A percentile compares a stretch with the other conserved stretches of the same genome.
These are phyloP conservation scores for Cydia fagiglandana DNA, from an alignment of 1,140 invertebrate genomes.

Conservation along the genomic window DNA sequence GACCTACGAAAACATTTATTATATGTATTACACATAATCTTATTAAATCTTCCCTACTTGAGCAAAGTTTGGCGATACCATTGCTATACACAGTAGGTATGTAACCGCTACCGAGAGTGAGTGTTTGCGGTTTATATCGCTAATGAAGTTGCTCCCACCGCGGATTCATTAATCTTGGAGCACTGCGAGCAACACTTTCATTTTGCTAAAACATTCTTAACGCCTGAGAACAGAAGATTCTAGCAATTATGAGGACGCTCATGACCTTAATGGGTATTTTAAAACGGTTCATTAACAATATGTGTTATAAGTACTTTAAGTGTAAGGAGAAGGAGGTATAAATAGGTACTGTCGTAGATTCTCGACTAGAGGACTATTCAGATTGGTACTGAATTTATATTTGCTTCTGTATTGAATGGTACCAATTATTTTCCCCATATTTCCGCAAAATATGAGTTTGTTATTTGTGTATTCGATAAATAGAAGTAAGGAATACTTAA, in stretches of 20 bases:
- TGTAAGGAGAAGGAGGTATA: background rate
- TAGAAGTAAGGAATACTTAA: too few species aligned
- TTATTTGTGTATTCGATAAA: too few species aligned
- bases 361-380: background rate
- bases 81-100: background rate
- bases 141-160: slow-evolving; percentile 43
- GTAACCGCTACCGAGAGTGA: slow-evolving; percentile 24
- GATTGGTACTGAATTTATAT: too few species aligned
- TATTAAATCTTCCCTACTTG: background rate
- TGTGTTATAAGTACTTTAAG: background rate
- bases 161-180: slow-evolving; percentile 50
- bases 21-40: too few species aligned
- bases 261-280: slow-evolving; percentile 13
- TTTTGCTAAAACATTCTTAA: slow-evolving; percentile 31
- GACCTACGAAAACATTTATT: too few species aligned
- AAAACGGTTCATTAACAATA: background rate
- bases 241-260: slow-evolving; percentile 27
- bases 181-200: slow-evolving; percentile 30
- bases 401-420: too few species aligned
- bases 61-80: background rate
- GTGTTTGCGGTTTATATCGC: slow-evolving; percentile 41
- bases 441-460: too few species aligned
- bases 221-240: slow-evolving; percentile 25
- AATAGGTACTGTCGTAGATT: background rate
- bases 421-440: too few species aligned